Base-by-base conservation (phyloP, 64 coral and sea anemone species). In the Trachythela sp. region DNA sequence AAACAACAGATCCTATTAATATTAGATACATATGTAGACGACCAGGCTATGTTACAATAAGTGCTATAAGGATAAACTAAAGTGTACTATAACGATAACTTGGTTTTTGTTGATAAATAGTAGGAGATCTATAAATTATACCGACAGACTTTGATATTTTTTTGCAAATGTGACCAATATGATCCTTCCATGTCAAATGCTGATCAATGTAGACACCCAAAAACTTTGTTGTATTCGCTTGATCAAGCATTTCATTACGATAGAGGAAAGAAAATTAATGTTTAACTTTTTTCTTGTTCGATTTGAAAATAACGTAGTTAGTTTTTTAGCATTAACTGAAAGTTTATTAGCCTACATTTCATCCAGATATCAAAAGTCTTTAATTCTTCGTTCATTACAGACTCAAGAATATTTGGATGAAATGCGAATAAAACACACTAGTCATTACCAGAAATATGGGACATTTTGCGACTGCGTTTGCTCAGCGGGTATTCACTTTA, bases 131-230 rank as follows among this genome's bases (percentile, higher is more conserved):
- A 60, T 33, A 87, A 58, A 87, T 87, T 48, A 87, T 87, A 36
- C 86, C 86, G 5, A 87, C 29, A 58, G 50, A 58, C 37, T 87
- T 87, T 8, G 86, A 54, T 13, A 87, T 87, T 24, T 87, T 54
- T 87, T 87, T 87, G 58, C 86, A 87, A 13, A 87, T 56, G 13
- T 58, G 24, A 48, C 40, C 58, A 48, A 87, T 87, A 35, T 72
- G 68, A 22, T 13, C 10, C 68, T 72, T 72, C 68, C 68, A 72
- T 20, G 20, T 52, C 13, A n/a, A 52, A 20, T 52, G 13, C 13
- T 20, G 13, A 52, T 52, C 49, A 52, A 52, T 30, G 32, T 30
- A 30, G 11, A 72, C 32, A 45, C 84, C 84, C 8, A 85, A 22
- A 48, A 38, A 85, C 48, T 48, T 48, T 52, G 13, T 72, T 72